Conservation (phyloP, 1,140 invertebrate species). For the Lepidostoma basale region DNA sequence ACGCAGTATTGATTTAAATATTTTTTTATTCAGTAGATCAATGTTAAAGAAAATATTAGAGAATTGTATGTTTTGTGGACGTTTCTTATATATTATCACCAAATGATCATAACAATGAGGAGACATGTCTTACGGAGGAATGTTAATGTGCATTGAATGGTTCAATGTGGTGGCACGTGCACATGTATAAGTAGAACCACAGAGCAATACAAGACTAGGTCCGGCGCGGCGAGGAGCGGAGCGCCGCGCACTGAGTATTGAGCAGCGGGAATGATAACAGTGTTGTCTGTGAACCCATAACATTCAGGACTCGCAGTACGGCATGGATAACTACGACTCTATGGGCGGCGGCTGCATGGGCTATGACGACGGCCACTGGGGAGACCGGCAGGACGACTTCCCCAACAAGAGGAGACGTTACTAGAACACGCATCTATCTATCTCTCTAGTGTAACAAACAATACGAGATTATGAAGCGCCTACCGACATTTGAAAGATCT, state of each 20-base stretch:
- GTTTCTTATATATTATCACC: neutral
- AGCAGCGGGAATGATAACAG: constrained; percentile 10
- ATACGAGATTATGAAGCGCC: too few relatives aligned
- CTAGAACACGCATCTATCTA: too few relatives aligned
- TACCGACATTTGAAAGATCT: too few relatives aligned
- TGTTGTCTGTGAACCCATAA: constrained; percentile 11
- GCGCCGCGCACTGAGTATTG: neutral
- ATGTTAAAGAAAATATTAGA: too few relatives aligned
- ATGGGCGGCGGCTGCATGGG: constrained; percentile 43
- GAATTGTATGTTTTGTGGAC: neutral
- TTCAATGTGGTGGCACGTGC: too few relatives aligned
- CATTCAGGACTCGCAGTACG: constrained; percentile 41
- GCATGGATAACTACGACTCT: constrained; percentile 41
- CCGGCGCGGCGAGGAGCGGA: neutral
- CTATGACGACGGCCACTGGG: constrained; percentile 43
- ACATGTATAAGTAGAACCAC: constrained; percentile 8
- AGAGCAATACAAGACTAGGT: constrained; percentile 25
- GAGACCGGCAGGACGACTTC: constrained; percentile 57
- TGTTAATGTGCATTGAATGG: too few relatives aligned
- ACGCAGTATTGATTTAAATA: too few relatives aligned
- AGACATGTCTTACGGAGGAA: too few relatives aligned
- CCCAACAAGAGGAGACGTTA: constrained; percentile 59
- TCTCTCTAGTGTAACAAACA: too few relatives aligned
- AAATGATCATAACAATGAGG: neutral
- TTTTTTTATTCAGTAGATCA: too few relatives aligned